A percentile compares a stretch with the other conserved stretches of the same genome.
Conservation (phyloP, 1,140 invertebrate species). For the Periplaneta americana region DNA sequence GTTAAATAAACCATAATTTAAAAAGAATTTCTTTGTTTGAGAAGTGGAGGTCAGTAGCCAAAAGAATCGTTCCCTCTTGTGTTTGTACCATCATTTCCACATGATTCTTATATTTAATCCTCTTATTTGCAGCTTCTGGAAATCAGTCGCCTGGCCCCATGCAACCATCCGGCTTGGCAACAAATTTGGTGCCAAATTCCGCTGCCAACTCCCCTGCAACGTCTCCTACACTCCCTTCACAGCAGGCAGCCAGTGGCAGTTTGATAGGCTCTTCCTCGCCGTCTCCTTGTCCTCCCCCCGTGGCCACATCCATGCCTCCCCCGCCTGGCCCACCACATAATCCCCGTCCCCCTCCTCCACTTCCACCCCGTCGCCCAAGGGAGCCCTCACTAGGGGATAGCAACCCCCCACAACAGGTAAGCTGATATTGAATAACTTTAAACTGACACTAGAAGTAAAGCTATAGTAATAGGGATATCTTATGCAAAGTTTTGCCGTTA, state of each 20-base stretch:
- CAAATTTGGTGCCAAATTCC: slow-evolving; percentile 1
- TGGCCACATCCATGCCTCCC: neutral
- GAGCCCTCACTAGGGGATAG: slow-evolving; percentile 54
- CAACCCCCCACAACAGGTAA: slow-evolving; percentile 45
- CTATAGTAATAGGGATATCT: no score
- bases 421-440: no score
- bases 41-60: no score
- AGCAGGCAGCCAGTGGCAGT: slow-evolving; percentile 25
- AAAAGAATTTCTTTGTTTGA: no score
- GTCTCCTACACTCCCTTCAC: slow-evolving; percentile 41
- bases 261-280: slow-evolving; percentile 30
- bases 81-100: no score
- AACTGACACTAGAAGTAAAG: no score
- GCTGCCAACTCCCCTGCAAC: slow-evolving; percentile 28
- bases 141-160: slow-evolving; percentile 23
- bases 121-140: slow-evolving; percentile 15
- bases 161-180: neutral
- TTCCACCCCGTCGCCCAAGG: slow-evolving; percentile 46
- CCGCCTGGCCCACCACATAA: slow-evolving; percentile 33
- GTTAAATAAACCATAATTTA: no score
- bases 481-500: no score
- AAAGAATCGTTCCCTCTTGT: no score
- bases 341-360: slow-evolving; percentile 39
- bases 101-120: no score
- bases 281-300: slow-evolving; percentile 37